Conservation (phyloP, 2,113 vertebrate species). For the Microtus montanus region DNA sequence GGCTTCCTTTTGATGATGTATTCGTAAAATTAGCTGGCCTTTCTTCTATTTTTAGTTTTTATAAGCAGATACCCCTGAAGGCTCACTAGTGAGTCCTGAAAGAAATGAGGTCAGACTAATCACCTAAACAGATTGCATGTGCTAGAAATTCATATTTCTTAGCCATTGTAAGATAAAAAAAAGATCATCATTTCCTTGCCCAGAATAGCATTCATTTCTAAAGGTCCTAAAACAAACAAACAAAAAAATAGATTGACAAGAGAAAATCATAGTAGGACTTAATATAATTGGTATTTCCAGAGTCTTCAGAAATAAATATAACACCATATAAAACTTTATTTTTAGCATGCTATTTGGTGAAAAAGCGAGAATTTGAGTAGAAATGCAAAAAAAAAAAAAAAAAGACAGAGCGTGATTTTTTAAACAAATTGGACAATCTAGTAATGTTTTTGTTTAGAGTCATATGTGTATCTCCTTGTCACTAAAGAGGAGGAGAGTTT, state of each 20-base stretch:
- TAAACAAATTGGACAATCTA: too few relatives aligned
- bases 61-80: not conserved
- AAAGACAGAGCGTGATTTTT: not conserved
- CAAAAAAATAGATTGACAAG: not conserved
- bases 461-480: not conserved
- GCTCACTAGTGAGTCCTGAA: not conserved
- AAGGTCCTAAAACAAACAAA: not conserved
- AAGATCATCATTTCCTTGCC: not conserved
- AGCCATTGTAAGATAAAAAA: not conserved
- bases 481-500: not conserved
- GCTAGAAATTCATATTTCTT: not conserved
- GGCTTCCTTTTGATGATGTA: not conserved
- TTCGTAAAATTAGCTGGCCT: not conserved
- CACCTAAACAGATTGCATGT: not conserved
- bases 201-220: not conserved
- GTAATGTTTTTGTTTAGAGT: not conserved
- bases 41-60: not conserved
- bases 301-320: not conserved
- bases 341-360: not conserved
- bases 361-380: not conserved
- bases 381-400: not conserved
- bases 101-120: not conserved
- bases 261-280: not conserved
- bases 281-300: not conserved
- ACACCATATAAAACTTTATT: too few relatives aligned